Evolutionary conservation across 2,888 invertebrate species (phyloP).

Genomic region (Tromatobia lineatoria): DNA sequence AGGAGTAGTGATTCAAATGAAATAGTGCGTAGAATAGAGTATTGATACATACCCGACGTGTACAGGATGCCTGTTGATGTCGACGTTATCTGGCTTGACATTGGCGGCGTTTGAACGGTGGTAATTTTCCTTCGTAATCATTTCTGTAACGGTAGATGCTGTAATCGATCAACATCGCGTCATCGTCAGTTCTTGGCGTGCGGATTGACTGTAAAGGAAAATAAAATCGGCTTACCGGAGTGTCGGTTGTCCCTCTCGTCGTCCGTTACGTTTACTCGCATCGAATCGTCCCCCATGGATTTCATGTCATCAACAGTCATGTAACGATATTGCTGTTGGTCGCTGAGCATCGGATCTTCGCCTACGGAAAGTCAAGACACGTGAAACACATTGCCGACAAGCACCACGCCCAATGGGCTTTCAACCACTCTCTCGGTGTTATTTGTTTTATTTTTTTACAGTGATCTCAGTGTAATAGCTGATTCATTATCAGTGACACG

Average conservation of each 20-base stretch:
- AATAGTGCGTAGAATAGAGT: conserved; percentile 57
- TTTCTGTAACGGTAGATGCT: conserved; percentile 84
- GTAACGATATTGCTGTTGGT: conserved; percentile 95
- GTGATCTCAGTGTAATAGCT: conserved; percentile 47
- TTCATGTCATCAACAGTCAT: conserved; percentile 98
- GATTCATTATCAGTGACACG: conserved; percentile 57
- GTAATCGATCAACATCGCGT: conserved; percentile 62
- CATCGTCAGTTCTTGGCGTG: conserved; percentile 7
- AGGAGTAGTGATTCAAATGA: conserved; percentile 59
- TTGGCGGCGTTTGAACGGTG: conserved; percentile 86
- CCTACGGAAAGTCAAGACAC: conserved; percentile 86
- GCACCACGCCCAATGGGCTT: background rate
- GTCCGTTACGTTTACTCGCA: conserved; percentile 96
- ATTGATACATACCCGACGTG: conserved; percentile 88
- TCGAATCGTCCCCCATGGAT: conserved; percentile 96
- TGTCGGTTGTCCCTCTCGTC: conserved; percentile 92
- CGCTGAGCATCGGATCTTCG: conserved; percentile 96
- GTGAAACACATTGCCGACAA: conserved; percentile 15
- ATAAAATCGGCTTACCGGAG: conserved; percentile 75
- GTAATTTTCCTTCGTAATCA: conserved; percentile 85
- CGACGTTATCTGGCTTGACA: conserved; percentile 88
- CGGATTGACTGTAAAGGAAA: background rate
- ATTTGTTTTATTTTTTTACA: conserved; percentile 28
- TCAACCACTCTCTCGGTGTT: background rate
- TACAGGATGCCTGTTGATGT: conserved; percentile 88